Evolutionary conservation across 2,113 vertebrate species (phyloP).

Genomic region (Megatriorchis doriae): DNA sequence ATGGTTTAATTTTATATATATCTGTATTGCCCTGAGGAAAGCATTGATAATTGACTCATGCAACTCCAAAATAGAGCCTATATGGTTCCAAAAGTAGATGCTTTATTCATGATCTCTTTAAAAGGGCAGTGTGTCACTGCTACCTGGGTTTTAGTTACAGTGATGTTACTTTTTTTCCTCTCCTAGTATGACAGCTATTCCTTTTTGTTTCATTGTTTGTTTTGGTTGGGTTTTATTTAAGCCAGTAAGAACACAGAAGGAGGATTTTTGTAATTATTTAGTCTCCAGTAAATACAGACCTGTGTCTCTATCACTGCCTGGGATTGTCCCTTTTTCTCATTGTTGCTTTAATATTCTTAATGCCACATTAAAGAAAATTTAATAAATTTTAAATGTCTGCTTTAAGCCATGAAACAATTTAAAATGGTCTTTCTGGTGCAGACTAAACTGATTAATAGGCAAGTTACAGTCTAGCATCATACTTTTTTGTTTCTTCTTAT

Average conservation of each 20-base stretch:
- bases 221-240: background rate
- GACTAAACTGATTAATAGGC: background rate
- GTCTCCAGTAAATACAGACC: background rate
- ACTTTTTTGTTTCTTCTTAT: background rate
- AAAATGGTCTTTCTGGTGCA: background rate
- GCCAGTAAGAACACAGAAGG: background rate
- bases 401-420: background rate
- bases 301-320: background rate
- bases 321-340: background rate
- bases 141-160: background rate
- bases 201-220: background rate
- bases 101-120: background rate
- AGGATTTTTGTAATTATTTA: background rate
- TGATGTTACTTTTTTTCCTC: background rate
- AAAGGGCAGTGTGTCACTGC: background rate
- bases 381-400: background rate
- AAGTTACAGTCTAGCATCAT: background rate
- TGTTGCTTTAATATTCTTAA: background rate
- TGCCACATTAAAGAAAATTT: background rate
- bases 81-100: background rate
- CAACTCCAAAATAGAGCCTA: background rate
- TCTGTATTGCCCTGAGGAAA: background rate
- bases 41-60: background rate
- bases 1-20: background rate
- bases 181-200: background rate